Evolutionary conservation across 2,888 invertebrate genomes (phyloP).

Genomic region (Lumbricus terrestris): DNA sequence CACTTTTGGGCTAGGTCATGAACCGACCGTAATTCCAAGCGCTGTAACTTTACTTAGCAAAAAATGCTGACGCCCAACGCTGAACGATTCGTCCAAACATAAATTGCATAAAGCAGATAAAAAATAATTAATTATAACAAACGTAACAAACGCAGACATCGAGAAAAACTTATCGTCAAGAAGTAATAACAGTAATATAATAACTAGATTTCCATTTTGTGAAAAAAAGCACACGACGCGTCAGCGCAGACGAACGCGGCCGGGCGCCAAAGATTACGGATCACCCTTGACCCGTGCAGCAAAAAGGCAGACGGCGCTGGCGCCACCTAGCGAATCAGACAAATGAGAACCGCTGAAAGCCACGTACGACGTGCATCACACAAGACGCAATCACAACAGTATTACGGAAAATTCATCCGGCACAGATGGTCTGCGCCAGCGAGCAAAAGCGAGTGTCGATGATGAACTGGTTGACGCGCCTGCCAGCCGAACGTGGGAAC

Average conservation of each 20-base stretch:
- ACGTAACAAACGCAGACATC: neutral
- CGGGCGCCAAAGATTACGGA: neutral
- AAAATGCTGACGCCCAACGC: neutral
- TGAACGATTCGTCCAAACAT: neutral
- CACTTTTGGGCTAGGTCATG: neutral
- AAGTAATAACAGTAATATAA: no score
- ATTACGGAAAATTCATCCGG: neutral
- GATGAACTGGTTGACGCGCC: neutral
- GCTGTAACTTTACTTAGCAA: neutral
- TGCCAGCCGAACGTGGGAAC: neutral
- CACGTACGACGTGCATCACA: neutral
- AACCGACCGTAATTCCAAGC: neutral
- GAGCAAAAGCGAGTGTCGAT: neutral
- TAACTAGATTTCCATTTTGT: neutral
- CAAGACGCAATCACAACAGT: conserved; percentile 3
- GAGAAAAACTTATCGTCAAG: neutral
- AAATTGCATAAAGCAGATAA: neutral
- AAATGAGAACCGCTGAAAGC: neutral
- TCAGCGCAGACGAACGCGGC: neutral
- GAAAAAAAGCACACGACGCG: neutral
- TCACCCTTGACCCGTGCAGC: neutral
- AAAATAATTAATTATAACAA: no score
- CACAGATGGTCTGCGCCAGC: neutral
- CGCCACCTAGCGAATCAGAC: neutral
- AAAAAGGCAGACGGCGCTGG: neutral